Conservation (phyloP, 2,888 invertebrate genomes). For the Trichopria drosophilae region DNA sequence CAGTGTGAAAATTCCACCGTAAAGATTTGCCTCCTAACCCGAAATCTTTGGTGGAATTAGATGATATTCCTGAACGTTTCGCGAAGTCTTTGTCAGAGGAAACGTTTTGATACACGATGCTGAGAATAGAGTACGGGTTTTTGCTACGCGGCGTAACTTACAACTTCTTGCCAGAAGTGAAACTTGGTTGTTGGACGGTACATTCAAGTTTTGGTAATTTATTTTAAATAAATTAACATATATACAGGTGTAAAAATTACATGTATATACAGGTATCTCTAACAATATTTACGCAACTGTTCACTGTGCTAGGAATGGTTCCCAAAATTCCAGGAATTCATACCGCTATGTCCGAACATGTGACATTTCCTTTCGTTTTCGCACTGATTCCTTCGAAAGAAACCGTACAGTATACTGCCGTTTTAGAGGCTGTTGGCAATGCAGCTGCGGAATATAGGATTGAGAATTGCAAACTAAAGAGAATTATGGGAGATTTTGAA, state of each 20-base stretch:
- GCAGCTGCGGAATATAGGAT: neutral
- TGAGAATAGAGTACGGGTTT: neutral
- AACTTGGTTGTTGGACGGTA: slow-evolving; percentile 4
- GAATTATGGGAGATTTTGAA: too few species aligned
- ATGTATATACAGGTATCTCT: neutral
- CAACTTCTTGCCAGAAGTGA: neutral
- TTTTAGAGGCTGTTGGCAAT: neutral
- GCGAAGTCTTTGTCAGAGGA: neutral
- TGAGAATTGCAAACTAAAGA: neutral
- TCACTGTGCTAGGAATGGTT: too few species aligned
- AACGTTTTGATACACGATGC: too few species aligned
- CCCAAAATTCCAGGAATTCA: neutral
- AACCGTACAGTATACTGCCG: neutral
- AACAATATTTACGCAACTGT: neutral
- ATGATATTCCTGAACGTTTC: neutral
- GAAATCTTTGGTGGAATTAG: too few species aligned
- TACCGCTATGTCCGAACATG: neutral
- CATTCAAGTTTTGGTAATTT: neutral
- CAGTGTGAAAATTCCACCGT: neutral
- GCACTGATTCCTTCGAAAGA: neutral
- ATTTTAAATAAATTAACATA: neutral
- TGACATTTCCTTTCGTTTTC: too few species aligned
- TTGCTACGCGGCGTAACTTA: neutral
- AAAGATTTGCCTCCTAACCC: neutral
- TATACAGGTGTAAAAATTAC: too few species aligned